phyloP scores from a whole-genome alignment of 2,797 vertebrate species.

The Malacoraja senta region DNA sequence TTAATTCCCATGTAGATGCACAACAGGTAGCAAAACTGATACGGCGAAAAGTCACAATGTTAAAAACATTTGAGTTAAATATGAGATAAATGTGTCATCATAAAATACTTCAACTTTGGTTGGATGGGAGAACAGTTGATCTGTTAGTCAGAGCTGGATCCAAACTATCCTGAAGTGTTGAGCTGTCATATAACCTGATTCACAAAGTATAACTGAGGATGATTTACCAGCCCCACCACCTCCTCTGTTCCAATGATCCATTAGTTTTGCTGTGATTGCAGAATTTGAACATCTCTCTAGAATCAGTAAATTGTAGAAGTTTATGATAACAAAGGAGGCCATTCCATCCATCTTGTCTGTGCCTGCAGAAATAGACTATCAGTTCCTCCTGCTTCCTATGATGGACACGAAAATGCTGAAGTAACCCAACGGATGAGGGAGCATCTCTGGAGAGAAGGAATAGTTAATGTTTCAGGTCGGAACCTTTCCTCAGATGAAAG shows the following conservation, averaged over 20 bases:
- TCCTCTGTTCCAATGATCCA: neutral
- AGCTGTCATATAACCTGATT: neutral
- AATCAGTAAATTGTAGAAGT: too few species aligned
- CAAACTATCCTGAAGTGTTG: neutral
- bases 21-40: neutral
- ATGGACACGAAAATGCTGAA: too few species aligned
- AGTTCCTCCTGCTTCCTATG: too few species aligned
- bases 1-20: neutral
- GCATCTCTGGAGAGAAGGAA: too few species aligned
- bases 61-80: neutral
- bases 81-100: neutral
- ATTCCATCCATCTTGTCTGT: too few species aligned
- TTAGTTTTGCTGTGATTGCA: too few species aligned
- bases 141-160: neutral
- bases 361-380: too few species aligned
- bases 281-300: neutral
- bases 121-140: neutral
- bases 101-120: neutral
- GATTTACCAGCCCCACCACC: neutral
- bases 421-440: too few species aligned
- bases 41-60: neutral
- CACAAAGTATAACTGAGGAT: too few species aligned
- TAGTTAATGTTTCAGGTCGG: too few species aligned
- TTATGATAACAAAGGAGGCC: too few species aligned
- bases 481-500: too few species aligned